Percentiles rank a stretch among this genome's conserved stretches.
Conservation (phyloP, 2,797 vertebrate genomes). For the Acrossocheilus wenchowensis region DNA sequence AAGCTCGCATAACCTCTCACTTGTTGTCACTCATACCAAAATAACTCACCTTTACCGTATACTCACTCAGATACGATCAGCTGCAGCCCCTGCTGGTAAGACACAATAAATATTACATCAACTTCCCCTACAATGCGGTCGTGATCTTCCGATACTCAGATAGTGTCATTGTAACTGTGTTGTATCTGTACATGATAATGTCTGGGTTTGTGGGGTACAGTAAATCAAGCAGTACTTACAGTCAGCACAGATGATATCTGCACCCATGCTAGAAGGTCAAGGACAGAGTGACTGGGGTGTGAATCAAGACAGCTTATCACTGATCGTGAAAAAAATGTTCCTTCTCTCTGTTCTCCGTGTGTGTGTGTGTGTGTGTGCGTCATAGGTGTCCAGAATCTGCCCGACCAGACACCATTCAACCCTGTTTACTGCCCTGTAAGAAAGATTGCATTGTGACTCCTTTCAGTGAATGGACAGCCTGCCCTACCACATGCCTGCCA, state of each 20-base stretch:
- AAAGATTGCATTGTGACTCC: conserved; percentile 90
- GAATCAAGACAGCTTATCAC: conserved; percentile 60
- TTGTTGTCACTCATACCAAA: not conserved
- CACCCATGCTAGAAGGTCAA: conserved; percentile 66
- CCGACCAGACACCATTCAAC: conserved; percentile 79
- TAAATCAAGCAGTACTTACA: conserved; percentile 18
- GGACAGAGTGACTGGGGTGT: conserved; percentile 61
- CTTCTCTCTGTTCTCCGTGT: not conserved
- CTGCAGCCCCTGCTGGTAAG: conserved; percentile 6
- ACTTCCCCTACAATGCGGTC: not conserved
- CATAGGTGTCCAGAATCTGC: conserved; percentile 87
- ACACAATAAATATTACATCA: conserved; percentile 18
- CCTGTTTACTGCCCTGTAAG: conserved; percentile 88
- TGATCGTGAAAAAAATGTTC: conserved; percentile 32
- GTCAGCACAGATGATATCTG: conserved; percentile 60
- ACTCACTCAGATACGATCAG: conserved; percentile 13
- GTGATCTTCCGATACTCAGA: conserved; percentile 21
- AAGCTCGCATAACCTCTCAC: not conserved
- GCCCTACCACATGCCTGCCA: conserved; percentile 83
- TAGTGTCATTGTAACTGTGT: conserved; percentile 9
- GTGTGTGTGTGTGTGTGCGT: conserved; percentile 42
- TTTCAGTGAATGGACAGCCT: conserved; percentile 95
- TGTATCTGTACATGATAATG: conserved; percentile 24
- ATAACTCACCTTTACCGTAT: conserved; percentile 35
- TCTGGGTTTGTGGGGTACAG: conserved; percentile 26